These are phyloP conservation scores for Scomber scombrus DNA, from an alignment of 2,113 vertebrate genomes.

Conservation along the genomic window DNA sequence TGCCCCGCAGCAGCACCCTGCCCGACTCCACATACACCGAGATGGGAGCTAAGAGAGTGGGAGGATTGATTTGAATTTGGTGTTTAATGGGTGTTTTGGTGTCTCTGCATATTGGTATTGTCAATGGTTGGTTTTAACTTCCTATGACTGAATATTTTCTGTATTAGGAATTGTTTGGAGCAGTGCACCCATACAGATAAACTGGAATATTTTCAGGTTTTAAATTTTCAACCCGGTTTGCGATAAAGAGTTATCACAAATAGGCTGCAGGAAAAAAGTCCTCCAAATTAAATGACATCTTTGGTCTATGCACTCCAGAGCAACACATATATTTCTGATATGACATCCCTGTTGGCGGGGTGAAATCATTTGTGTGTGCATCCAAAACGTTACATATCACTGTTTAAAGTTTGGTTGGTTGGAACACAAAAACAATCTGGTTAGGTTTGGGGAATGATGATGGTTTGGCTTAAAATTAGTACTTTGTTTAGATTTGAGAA, in stretches of 20 bases:
- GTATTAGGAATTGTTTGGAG: conserved; percentile 15
- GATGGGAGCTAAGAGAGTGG: conserved; percentile 66
- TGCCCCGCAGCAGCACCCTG: conserved; percentile 83
- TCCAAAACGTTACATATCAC: too few species aligned
- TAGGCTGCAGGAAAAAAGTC: background rate
- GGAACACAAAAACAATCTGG: too few species aligned
- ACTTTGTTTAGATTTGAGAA: too few species aligned
- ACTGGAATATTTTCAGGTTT: background rate
- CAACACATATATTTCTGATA: too few species aligned
- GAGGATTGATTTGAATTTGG: conserved; percentile 80
- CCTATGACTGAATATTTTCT: conserved; percentile 43
- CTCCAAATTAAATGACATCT: too few species aligned
- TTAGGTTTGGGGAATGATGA: too few species aligned
- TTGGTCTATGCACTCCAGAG: too few species aligned
- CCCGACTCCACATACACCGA: conserved; percentile 69
- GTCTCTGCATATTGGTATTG: conserved; percentile 58
- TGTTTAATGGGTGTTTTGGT: conserved; percentile 70
- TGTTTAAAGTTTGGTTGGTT: too few species aligned
- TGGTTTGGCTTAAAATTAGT: too few species aligned
- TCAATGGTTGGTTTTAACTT: conserved; percentile 54
- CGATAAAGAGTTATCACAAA: background rate
- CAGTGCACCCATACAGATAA: conserved; percentile 1
- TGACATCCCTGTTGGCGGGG: too few species aligned
- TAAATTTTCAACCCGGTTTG: background rate
- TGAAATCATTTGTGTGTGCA: too few species aligned